Percentiles rank a stretch among this genome's conserved stretches.
Evolutionary conservation across 2,797 vertebrate genomes (phyloP).

Genomic region (Chaenodraco wilsoni): DNA sequence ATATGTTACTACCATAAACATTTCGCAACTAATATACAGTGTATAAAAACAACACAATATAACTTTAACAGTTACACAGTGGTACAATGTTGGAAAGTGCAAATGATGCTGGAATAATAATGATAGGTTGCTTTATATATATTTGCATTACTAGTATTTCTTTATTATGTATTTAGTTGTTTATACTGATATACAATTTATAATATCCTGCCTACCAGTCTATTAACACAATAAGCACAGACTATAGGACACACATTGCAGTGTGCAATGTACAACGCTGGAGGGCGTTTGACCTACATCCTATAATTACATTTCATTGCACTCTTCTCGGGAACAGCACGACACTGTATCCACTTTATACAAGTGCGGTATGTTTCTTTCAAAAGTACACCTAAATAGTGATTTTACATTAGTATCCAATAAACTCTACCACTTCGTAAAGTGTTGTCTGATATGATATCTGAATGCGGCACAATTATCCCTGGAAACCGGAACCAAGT

Average conservation of each 20-base stretch:
- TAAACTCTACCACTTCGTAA: background rate
- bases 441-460: background rate
- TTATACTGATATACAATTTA: background rate
- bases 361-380: background rate
- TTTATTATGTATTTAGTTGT: background rate
- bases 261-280: constrained; percentile 16
- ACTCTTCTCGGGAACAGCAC: background rate
- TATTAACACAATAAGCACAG: background rate
- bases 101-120: background rate
- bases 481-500: constrained; percentile 15
- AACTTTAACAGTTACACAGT: background rate
- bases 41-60: background rate
- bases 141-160: background rate
- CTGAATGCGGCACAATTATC: constrained; percentile 1
- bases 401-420: background rate
- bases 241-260: background rate
- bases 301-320: background rate
- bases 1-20: too few species aligned
- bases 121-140: background rate
- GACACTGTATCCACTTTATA: accelerated
- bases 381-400: background rate
- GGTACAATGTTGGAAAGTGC: background rate
- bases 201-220: background rate
- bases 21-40: background rate
- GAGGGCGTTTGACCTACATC: constrained; percentile 60